Conservation (phyloP, 1,140 invertebrate genomes). For the Phymorhynchus buccinoides region DNA sequence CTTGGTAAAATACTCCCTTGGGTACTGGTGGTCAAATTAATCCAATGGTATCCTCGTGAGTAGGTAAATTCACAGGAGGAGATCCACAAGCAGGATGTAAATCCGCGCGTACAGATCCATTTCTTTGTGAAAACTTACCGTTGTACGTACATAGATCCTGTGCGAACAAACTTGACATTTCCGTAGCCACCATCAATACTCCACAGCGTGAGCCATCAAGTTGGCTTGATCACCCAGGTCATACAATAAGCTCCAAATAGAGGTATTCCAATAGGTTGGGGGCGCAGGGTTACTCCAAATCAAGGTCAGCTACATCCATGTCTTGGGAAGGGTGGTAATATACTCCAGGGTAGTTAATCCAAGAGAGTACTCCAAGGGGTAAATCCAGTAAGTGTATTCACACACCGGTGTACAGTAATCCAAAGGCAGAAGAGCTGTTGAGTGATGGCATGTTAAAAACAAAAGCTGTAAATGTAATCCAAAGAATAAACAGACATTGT, state of each 20-base stretch:
- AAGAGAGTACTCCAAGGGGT: background rate
- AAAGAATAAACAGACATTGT: slow-evolving; percentile 1
- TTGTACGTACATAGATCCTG: background rate
- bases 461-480: slow-evolving; percentile 14
- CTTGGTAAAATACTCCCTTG: background rate
- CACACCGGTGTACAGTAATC: background rate
- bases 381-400: background rate
- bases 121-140: background rate
- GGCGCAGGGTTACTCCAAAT: background rate
- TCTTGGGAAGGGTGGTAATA: no score
- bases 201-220: background rate
- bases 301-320: no score
- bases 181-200: background rate
- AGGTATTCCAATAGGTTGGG: background rate
- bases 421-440: background rate
- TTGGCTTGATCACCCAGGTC: background rate
- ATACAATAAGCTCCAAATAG: background rate
- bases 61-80: background rate
- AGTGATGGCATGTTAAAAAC: background rate
- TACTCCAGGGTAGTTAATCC: no score
- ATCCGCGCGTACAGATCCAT: background rate
- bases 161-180: background rate
- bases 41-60: background rate
- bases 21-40: background rate
- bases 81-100: background rate